Conservation (phyloP, 2,888 invertebrate species). For the Seladonia tumulorum region DNA sequence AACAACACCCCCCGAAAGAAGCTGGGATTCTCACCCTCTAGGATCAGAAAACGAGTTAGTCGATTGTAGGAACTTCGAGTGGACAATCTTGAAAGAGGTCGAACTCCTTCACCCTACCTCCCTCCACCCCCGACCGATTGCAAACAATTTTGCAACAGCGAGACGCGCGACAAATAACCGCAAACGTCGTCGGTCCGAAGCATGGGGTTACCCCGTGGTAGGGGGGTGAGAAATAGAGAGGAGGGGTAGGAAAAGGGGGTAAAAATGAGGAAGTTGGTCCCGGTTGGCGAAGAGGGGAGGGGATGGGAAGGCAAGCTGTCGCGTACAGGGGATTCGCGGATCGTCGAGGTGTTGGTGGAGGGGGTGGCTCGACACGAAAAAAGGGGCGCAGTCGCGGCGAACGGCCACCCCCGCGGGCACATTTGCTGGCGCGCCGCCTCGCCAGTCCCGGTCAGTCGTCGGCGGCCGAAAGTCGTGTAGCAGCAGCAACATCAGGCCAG, state of each 20-base stretch:
- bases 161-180: constrained; percentile 50
- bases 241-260: not conserved
- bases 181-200: not conserved
- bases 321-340: constrained; percentile 32
- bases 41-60: not conserved
- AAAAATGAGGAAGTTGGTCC: constrained; percentile 36
- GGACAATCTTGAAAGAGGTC: constrained; percentile 12
- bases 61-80: not conserved
- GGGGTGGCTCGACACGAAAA: constrained; percentile 59
- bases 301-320: not conserved
- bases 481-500: constrained; percentile 32
- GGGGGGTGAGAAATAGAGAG: not conserved
- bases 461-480: constrained; percentile 68
- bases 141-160: constrained; percentile 49
- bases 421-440: constrained; percentile 58
- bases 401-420: constrained; percentile 70
- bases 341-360: constrained; percentile 31
- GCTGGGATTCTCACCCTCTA: not conserved
- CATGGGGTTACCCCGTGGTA: not conserved
- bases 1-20: not conserved
- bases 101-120: not conserved
- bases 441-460: constrained; percentile 74
- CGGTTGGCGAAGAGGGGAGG: constrained; percentile 19
- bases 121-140: not conserved
- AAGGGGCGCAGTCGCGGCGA: constrained; percentile 72